Conservation (phyloP, 2,888 invertebrate species). For the Micropterix aruncella region DNA sequence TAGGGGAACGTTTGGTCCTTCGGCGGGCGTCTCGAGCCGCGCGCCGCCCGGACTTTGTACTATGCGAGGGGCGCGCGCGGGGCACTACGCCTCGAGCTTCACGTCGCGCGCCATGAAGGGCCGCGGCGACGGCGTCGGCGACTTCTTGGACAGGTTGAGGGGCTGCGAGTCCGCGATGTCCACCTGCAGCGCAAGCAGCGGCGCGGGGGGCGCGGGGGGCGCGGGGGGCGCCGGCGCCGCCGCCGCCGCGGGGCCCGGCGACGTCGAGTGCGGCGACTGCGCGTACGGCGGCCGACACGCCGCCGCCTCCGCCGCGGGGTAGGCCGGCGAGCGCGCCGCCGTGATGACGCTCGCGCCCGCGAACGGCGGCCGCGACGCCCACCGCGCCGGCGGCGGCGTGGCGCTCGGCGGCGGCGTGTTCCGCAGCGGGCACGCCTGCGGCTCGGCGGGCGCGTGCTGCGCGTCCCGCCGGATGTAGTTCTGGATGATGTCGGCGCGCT, state of each 20-base stretch:
- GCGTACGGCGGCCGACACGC: conserved; percentile 10
- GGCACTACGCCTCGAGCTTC: conserved; percentile 47
- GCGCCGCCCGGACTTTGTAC: conserved; percentile 4
- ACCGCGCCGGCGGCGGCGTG: conserved; percentile 15
- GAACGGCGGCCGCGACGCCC: conserved; percentile 28
- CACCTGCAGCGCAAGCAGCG: conserved; percentile 41
- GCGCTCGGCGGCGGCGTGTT: conserved; percentile 14
- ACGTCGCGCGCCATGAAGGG: conserved; percentile 40
- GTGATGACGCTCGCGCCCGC: conserved; percentile 21
- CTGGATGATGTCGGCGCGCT: conserved; percentile 84
- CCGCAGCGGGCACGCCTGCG: conserved; percentile 26
- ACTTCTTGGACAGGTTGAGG: conserved; percentile 78
- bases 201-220: conserved; percentile 41
- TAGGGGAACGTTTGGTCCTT: conserved; percentile 7
- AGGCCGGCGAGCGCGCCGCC: conserved; percentile 28
- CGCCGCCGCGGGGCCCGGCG: conserved; percentile 25
- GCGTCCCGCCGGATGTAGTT: conserved; percentile 80
- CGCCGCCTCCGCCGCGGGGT: conserved; percentile 24
- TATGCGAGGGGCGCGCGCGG: conserved; percentile 22
- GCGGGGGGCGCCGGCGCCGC: conserved; percentile 33
- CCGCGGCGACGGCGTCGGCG: conserved; percentile 60
- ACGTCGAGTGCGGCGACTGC: conserved; percentile 19
- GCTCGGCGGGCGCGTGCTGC: conserved; percentile 28
- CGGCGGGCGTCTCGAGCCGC: conserved; percentile 7
- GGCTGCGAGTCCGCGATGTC: conserved; percentile 75